Evolutionary conservation across 1,140 invertebrate species (phyloP).

Genomic region (Bactericera cockerelli): DNA sequence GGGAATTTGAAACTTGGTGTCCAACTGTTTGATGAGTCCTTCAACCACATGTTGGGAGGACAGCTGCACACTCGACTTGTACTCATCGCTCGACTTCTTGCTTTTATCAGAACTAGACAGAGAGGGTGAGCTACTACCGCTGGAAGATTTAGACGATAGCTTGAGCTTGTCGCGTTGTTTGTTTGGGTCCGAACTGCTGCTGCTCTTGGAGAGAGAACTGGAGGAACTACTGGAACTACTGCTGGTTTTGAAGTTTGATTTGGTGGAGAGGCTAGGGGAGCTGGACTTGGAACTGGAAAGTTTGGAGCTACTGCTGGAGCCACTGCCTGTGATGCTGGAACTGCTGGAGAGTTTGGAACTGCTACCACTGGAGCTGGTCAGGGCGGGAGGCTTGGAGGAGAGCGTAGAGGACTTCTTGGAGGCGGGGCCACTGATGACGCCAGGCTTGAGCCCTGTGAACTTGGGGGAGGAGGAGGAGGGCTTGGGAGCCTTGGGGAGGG

Average conservation of each 20-base stretch:
- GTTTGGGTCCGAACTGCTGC: neutral
- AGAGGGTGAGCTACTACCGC: constrained; percentile 31
- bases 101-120: constrained; percentile 6
- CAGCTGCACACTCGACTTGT: constrained; percentile 27
- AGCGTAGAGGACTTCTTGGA: constrained; percentile 50
- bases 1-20: constrained; percentile 74
- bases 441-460: constrained; percentile 67
- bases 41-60: constrained; percentile 41
- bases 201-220: neutral
- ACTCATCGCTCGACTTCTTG: constrained; percentile 33
- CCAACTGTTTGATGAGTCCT: constrained; percentile 56
- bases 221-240: neutral
- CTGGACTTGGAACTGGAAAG: constrained; percentile 4
- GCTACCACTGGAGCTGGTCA: constrained; percentile 19
- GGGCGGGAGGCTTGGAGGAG: constrained; percentile 11
- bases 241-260: neutral
- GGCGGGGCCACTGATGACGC: constrained; percentile 60
- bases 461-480: constrained; percentile 32
- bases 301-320: too few relatives aligned
- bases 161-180: neutral
- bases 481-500: constrained; percentile 37
- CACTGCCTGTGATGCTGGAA: neutral
- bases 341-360: neutral
- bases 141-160: constrained; percentile 15
- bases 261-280: neutral